Conservation (phyloP, 2,888 invertebrate genomes). For the Portevinia maculata region DNA sequence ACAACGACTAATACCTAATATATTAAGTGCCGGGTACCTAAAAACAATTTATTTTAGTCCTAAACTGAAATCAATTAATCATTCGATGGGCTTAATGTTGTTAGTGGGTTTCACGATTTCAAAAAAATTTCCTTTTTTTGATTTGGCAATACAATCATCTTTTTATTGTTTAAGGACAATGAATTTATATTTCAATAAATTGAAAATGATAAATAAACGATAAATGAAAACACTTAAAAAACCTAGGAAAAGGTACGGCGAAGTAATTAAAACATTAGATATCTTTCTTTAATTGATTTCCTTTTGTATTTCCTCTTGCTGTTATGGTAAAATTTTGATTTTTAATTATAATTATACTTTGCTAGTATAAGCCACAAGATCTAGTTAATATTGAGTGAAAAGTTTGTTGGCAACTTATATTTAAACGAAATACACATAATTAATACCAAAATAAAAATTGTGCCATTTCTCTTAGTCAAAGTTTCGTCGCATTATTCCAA, state of each 20-base stretch:
- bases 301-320: background rate
- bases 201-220: no score
- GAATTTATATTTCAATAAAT: background rate
- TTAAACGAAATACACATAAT: background rate
- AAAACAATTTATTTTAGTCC: no score
- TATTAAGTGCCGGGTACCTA: no score
- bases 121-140: background rate
- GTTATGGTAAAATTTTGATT: background rate
- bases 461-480: slow-evolving; percentile 8
- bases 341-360: background rate
- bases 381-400: background rate
- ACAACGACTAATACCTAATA: no score
- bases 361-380: background rate
- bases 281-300: background rate
- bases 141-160: background rate
- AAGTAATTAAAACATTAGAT: background rate
- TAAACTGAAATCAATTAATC: background rate
- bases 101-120: background rate
- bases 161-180: slow-evolving; percentile 6
- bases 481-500: slow-evolving; percentile 18
- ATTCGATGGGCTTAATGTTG: background rate
- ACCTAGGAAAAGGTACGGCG: background rate
- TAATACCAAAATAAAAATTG: background rate
- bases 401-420: slow-evolving; percentile 1
- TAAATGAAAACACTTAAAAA: background rate